Conservation (phyloP, 2,888 invertebrate genomes). For the Cyrtodaria siliqua region DNA sequence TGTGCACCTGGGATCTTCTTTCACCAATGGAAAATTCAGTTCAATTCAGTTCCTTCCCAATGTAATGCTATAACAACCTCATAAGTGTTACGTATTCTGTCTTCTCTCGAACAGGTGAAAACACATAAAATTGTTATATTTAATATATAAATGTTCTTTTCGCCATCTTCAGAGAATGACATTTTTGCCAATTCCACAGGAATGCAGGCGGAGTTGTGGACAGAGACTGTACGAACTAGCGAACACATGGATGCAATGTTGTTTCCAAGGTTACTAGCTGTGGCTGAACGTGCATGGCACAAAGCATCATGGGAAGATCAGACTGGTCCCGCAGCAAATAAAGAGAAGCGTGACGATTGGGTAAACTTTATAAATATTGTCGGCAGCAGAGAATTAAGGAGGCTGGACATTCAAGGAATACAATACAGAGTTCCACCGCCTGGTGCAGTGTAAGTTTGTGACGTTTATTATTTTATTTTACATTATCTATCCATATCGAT, state of each 20-base stretch:
- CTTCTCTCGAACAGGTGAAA: not conserved
- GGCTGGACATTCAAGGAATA: conserved; percentile 69
- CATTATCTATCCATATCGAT: not conserved
- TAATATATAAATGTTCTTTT: no score
- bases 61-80: not conserved
- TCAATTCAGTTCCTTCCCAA: no score
- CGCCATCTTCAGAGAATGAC: no score
- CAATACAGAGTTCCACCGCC: conserved; percentile 77
- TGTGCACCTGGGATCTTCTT: no score
- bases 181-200: conserved; percentile 67
- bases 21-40: no score
- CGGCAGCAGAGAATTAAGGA: conserved; percentile 69
- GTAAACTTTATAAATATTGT: conserved; percentile 70
- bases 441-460: conserved; percentile 56
- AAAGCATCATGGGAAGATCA: conserved; percentile 77
- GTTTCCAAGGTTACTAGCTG: conserved; percentile 77
- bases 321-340: conserved; percentile 22
- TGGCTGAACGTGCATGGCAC: conserved; percentile 83
- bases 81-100: not conserved
- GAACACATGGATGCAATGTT: conserved; percentile 74
- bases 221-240: conserved; percentile 71
- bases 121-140: no score
- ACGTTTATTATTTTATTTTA: not conserved
- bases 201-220: conserved; percentile 82
- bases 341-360: conserved; percentile 66